phyloP scores from a whole-genome alignment of 2,797 vertebrate species.

The Artibeus jamaicensis region DNA sequence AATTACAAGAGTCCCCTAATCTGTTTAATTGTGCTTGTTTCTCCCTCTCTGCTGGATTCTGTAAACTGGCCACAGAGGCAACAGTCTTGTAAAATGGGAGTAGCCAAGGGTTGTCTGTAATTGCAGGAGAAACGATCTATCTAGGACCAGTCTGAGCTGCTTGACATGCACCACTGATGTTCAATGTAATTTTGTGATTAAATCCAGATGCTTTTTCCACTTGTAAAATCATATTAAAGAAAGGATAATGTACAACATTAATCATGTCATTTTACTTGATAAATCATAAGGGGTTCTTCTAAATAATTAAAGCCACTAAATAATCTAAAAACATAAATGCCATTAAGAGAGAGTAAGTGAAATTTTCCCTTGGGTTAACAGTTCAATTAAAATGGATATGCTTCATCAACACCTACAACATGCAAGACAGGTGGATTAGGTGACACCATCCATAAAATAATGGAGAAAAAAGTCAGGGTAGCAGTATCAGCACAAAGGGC shows the following conservation, averaged over 20 bases:
- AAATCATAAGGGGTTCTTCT: slow-evolving; percentile 50
- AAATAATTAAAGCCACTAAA: slow-evolving; percentile 65
- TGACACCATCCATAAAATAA: not conserved
- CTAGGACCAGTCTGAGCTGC: not conserved
- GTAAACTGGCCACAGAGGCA: not conserved
- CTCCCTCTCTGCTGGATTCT: slow-evolving; percentile 32
- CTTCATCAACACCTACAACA: slow-evolving; percentile 56
- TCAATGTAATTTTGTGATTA: slow-evolving; percentile 62
- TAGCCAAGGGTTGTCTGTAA: not conserved
- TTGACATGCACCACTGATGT: slow-evolving; percentile 16
- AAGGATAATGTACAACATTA: slow-evolving; percentile 69
- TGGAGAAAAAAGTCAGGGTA: not conserved
- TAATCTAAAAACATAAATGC: slow-evolving; percentile 67
- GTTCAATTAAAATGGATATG: slow-evolving; percentile 69
- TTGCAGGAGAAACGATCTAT: not conserved
- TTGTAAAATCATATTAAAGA: slow-evolving; percentile 69
- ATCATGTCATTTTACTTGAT: slow-evolving; percentile 69
- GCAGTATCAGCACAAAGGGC: not conserved
- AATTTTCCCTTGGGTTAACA: slow-evolving; percentile 63
- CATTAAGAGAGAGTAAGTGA: slow-evolving; percentile 62
- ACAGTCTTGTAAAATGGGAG: not conserved
- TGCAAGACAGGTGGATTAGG: slow-evolving; percentile 29
- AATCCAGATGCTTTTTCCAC: slow-evolving; percentile 65
- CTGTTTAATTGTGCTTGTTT: not conserved
- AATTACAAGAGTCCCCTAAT: not conserved